phyloP scores from a whole-genome alignment of 2,113 vertebrate genomes.

The Lipotes vexillifer region DNA sequence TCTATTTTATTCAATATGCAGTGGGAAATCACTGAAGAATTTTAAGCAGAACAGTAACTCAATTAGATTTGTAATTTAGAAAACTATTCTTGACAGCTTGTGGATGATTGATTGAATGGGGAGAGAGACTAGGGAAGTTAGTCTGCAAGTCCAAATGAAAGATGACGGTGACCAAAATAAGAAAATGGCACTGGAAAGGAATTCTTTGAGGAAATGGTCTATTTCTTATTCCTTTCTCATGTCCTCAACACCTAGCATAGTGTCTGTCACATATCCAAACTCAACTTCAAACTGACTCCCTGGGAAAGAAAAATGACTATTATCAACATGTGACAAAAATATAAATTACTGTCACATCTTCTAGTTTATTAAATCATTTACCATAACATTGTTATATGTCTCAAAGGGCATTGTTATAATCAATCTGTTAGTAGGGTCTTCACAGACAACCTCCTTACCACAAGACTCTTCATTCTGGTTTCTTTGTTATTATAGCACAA shows the following conservation, averaged over 20 bases:
- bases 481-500: neutral
- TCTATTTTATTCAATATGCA: neutral
- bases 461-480: neutral
- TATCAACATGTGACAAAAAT: neutral
- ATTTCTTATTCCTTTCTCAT: neutral
- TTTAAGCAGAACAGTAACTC: constrained; percentile 1
- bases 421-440: neutral
- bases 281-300: neutral
- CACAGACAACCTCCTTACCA: neutral
- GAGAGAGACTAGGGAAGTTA: neutral
- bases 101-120: neutral
- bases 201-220: neutral
- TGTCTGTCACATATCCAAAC: neutral
- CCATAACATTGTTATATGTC: neutral
- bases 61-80: neutral
- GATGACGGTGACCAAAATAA: neutral
- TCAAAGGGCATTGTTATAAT: neutral
- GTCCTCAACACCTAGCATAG: neutral
- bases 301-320: neutral
- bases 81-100: neutral
- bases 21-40: neutral
- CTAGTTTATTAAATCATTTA: neutral
- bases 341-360: neutral
- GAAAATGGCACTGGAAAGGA: neutral
- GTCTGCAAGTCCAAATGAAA: neutral